Percentiles rank a stretch among this genome's conserved stretches.
These are phyloP conservation scores for Crioceris asparagi DNA, from an alignment of 2,888 invertebrate genomes.

Conservation along the genomic window DNA sequence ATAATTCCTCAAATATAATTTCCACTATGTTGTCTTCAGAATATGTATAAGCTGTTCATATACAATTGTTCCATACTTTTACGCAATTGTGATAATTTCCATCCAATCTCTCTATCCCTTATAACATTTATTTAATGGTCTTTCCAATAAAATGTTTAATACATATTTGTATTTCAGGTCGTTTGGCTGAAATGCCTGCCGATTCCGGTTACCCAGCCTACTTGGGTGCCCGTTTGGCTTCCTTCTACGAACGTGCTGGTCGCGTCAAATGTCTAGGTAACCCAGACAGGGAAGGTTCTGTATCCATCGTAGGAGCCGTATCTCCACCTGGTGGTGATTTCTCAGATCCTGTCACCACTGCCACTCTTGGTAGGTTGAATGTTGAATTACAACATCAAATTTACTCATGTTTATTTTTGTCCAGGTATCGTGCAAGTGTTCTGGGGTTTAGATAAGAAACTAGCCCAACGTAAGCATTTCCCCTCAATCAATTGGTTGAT, in stretches of 20 bases:
- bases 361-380: conserved; percentile 61
- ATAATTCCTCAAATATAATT: too few relatives aligned
- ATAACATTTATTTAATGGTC: too few relatives aligned
- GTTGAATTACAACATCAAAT: too few relatives aligned
- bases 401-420: too few relatives aligned
- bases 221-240: conserved; percentile 93
- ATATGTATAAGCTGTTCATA: too few relatives aligned
- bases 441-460: conserved; percentile 98
- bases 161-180: conserved; percentile 45
- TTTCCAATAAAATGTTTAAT: too few relatives aligned
- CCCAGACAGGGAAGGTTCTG: conserved; percentile 96
- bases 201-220: conserved; percentile 99
- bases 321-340: conserved; percentile 99
- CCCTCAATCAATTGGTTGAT: conserved; percentile 99
- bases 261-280: conserved; percentile 95
- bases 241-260: conserved; percentile 99
- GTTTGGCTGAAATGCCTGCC: conserved; percentile 99
- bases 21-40: too few relatives aligned
- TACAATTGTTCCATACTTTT: too few relatives aligned
- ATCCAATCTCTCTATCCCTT: too few relatives aligned
- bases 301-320: conserved; percentile 98
- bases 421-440: conserved; percentile 54
- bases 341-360: conserved; percentile 99
- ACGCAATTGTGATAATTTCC: too few relatives aligned
- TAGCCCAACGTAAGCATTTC: conserved; percentile 99